Evolutionary conservation across 2,888 invertebrate genomes (phyloP).

Genomic region (Boloria euphrosyne): DNA sequence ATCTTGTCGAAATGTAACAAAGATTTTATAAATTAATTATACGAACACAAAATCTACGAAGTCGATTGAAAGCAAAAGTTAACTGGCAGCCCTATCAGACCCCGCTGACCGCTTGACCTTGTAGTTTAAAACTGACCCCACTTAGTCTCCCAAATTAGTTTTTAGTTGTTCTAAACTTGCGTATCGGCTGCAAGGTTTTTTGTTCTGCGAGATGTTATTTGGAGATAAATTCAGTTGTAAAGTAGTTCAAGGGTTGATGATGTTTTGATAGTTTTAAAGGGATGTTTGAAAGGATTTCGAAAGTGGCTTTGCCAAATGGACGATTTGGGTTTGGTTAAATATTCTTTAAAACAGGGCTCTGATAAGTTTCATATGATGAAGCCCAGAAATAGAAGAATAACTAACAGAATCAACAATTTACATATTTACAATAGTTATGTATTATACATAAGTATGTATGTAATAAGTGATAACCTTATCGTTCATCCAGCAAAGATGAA

Average conservation of each 20-base stretch:
- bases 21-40: not conserved
- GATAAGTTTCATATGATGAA: too few species aligned
- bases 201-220: constrained; percentile 26
- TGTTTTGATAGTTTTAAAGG: constrained; percentile 13
- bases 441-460: too few species aligned
- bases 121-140: constrained; percentile 33
- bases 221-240: constrained; percentile 19
- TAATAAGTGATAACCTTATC: too few species aligned
- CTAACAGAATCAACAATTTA: too few species aligned
- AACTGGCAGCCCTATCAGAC: constrained; percentile 8
- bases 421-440: too few species aligned
- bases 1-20: too few species aligned
- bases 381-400: too few species aligned
- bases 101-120: constrained; percentile 33
- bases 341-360: not conserved
- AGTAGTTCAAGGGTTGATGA: constrained; percentile 12
- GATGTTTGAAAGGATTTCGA: constrained; percentile 5
- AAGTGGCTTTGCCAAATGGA: not conserved
- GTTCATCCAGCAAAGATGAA: too few species aligned
- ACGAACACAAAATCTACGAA: not conserved
- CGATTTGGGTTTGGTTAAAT: not conserved
- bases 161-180: constrained; percentile 35
- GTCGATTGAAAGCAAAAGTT: not conserved
- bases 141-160: constrained; percentile 41
- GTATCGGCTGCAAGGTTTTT: constrained; percentile 18